Conservation (phyloP, 2,113 vertebrate genomes). For the Opisthocomus hoazin region DNA sequence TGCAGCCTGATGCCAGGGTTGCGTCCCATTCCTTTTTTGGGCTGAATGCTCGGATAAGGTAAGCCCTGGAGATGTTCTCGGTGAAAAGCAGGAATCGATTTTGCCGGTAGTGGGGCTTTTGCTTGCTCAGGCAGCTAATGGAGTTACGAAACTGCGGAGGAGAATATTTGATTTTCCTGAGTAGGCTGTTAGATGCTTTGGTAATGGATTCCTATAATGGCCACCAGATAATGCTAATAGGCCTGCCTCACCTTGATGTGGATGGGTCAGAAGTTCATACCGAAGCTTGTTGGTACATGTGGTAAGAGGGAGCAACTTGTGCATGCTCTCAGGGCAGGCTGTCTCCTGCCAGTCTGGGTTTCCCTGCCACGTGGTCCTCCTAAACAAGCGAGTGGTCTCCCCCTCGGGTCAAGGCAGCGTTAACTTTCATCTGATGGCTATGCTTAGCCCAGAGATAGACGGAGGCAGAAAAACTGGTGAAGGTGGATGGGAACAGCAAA, state of each 20-base stretch:
- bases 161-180: background rate
- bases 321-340: background rate
- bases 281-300: background rate
- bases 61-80: background rate
- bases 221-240: background rate
- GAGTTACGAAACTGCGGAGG: background rate
- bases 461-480: background rate
- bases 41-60: conserved; percentile 85
- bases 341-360: background rate
- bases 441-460: background rate
- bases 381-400: background rate
- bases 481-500: background rate
- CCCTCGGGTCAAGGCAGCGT: background rate
- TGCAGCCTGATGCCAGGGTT: conserved; percentile 84
- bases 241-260: background rate
- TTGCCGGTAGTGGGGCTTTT: background rate
- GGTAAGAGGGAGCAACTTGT: accelerated
- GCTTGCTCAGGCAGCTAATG: background rate
- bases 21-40: conserved; percentile 86
- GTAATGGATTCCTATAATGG: background rate
- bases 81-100: background rate
- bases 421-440: background rate
- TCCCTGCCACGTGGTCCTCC: background rate
- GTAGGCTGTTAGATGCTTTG: background rate
- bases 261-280: conserved; percentile 16